phyloP scores from a whole-genome alignment of 2,113 vertebrate species.

The Scophthalmus maximus region DNA sequence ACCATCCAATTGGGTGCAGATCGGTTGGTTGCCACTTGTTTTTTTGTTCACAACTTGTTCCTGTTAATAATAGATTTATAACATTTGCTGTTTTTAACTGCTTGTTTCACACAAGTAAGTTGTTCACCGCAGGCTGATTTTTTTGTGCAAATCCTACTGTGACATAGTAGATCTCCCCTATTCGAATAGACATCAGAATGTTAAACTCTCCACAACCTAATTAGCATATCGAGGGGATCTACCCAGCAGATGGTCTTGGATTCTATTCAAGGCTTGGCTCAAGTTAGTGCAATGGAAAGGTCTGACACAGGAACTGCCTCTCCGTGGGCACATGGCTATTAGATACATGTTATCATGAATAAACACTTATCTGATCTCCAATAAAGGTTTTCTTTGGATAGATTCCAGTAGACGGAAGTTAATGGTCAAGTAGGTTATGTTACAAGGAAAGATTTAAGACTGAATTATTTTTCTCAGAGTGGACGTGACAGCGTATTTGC shows the following conservation, averaged over 20 bases:
- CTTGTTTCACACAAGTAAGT: background rate
- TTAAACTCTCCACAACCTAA: slow-evolving; percentile 49
- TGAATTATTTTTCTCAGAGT: background rate
- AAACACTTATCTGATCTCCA: slow-evolving; percentile 39
- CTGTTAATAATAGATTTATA: too few species aligned
- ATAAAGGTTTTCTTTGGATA: slow-evolving; percentile 29
- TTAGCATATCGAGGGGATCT: slow-evolving; percentile 71
- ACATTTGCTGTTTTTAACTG: too few species aligned
- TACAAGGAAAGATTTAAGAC: background rate
- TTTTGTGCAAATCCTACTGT: slow-evolving; percentile 10
- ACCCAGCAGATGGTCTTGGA: slow-evolving; percentile 71
- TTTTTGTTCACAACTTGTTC: too few species aligned
- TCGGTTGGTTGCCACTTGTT: too few species aligned
- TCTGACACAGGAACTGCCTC: slow-evolving; percentile 65
- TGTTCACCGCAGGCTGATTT: background rate
- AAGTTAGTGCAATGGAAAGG: slow-evolving; percentile 57
- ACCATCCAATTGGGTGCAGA: too few species aligned
- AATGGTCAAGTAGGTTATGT: background rate
- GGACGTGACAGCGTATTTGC: background rate
- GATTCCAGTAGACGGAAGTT: slow-evolving; percentile 3
- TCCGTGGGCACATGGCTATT: slow-evolving; percentile 25
- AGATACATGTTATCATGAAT: slow-evolving; percentile 57
- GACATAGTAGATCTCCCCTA: slow-evolving; percentile 18
- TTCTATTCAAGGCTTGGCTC: slow-evolving; percentile 70
- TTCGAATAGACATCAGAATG: slow-evolving; percentile 32